Percentiles rank a stretch among this genome's conserved stretches.
Conservation (phyloP, 2,797 vertebrate species). For the Hippopotamyrus pictus region DNA sequence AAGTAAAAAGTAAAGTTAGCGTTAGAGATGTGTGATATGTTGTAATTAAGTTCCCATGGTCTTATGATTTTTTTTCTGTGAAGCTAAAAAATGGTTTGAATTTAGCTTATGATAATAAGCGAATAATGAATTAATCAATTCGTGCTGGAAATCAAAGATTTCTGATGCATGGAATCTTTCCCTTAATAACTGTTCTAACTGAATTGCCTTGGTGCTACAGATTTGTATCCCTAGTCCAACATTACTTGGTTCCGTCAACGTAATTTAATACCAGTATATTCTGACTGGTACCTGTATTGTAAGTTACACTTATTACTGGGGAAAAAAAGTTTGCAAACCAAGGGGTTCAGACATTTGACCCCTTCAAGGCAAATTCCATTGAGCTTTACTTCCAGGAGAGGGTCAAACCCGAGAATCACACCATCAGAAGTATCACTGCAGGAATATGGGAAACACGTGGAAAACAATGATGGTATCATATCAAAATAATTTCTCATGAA, state of each 20-base stretch:
- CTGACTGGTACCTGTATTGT: background rate
- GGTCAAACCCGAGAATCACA: background rate
- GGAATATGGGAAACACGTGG: background rate
- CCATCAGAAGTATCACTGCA: background rate
- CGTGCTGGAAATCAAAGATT: background rate
- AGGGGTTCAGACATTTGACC: background rate
- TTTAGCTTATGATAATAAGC: background rate
- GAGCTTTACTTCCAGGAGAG: background rate
- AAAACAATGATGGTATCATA: background rate
- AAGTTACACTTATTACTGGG: background rate
- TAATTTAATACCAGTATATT: background rate
- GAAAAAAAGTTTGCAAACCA: background rate
- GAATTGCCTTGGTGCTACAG: background rate
- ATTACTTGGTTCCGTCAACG: background rate
- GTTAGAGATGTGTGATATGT: background rate
- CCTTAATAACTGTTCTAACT: background rate
- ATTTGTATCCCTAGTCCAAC: background rate
- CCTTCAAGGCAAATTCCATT: background rate
- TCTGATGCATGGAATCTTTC: background rate
- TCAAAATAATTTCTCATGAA: background rate
- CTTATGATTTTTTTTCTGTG: background rate
- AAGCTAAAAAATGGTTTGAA: background rate
- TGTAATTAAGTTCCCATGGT: background rate
- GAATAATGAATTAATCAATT: background rate
- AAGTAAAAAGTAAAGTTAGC: background rate